These are phyloP conservation scores for Pterostichus madidus DNA, from an alignment of 2,888 invertebrate genomes.

Conservation along the genomic window DNA sequence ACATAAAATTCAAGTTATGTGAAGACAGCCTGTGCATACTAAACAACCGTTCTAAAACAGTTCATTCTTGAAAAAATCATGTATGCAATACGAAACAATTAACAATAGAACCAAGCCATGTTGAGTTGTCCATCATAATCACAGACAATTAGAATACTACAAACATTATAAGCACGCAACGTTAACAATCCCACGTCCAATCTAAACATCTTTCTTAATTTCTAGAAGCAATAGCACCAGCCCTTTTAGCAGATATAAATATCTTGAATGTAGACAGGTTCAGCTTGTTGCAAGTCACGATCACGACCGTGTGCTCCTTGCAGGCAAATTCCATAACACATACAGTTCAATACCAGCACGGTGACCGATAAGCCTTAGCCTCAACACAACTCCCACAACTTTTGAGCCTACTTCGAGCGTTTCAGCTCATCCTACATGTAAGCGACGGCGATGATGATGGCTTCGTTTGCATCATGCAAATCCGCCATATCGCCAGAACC, in stretches of 20 bases:
- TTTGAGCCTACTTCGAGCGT: constrained; percentile 25
- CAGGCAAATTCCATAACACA: constrained; percentile 17
- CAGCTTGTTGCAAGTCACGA: constrained; percentile 20
- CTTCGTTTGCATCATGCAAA: neutral
- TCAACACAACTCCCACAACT: constrained; percentile 36
- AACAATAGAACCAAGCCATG: constrained; percentile 21
- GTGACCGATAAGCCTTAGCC: constrained; percentile 20
- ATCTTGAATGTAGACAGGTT: neutral
- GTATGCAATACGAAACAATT: constrained; percentile 10
- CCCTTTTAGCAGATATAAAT: constrained; percentile 15
- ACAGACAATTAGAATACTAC: constrained; percentile 10
- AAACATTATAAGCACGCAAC: constrained; percentile 11
- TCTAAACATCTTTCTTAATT: constrained; percentile 7
- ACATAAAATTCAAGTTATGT: no score
- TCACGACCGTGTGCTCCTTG: constrained; percentile 23
- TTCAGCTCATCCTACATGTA: neutral
- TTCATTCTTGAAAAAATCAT: constrained; percentile 14
- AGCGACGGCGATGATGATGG: constrained; percentile 3
- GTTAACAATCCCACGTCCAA: constrained; percentile 11
- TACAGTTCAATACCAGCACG: constrained; percentile 27
- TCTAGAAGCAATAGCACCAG: neutral
- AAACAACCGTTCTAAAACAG: constrained; percentile 36
- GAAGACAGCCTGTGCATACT: neutral
- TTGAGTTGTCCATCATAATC: constrained; percentile 13
- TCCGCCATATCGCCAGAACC: neutral